These are phyloP conservation scores for Drosophila guanche DNA, from an alignment of 1,140 invertebrate genomes.

Conservation along the genomic window DNA sequence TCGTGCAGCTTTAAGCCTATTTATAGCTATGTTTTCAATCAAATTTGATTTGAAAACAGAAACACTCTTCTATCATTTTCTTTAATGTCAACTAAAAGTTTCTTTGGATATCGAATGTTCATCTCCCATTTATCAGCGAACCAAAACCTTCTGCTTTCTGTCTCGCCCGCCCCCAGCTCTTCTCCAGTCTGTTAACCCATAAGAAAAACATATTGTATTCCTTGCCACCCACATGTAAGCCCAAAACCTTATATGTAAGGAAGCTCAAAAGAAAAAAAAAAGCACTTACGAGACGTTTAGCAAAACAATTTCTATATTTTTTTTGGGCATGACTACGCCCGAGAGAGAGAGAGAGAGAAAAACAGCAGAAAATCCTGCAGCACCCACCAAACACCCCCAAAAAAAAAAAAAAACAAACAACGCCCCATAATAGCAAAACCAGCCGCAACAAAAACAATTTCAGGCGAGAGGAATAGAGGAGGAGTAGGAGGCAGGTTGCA, in stretches of 20 bases:
- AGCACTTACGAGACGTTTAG: constrained; percentile 60
- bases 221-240: constrained; percentile 17
- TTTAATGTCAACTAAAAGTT: too few relatives aligned
- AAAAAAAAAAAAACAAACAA: constrained; percentile 56
- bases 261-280: constrained; percentile 16
- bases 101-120: too few relatives aligned
- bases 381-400: neutral
- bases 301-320: constrained; percentile 54
- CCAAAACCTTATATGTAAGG: constrained; percentile 17
- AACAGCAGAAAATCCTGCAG: constrained; percentile 31
- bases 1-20: too few relatives aligned
- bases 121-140: neutral
- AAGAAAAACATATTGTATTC: constrained; percentile 61
- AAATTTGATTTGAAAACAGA: neutral
- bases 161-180: neutral
- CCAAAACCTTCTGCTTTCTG: neutral
- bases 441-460: constrained; percentile 40
- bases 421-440: constrained; percentile 67
- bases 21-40: too few relatives aligned
- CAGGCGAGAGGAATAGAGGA: constrained; percentile 22
- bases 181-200: constrained; percentile 4
- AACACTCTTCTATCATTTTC: too few relatives aligned
- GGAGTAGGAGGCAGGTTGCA: constrained; percentile 1
- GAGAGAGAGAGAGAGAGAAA: constrained; percentile 20
- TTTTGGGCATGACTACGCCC: constrained; percentile 41